Percentiles rank a stretch among this genome's conserved stretches.
Conservation (phyloP, 2,797 vertebrate genomes). For the Caiman crocodilus region DNA sequence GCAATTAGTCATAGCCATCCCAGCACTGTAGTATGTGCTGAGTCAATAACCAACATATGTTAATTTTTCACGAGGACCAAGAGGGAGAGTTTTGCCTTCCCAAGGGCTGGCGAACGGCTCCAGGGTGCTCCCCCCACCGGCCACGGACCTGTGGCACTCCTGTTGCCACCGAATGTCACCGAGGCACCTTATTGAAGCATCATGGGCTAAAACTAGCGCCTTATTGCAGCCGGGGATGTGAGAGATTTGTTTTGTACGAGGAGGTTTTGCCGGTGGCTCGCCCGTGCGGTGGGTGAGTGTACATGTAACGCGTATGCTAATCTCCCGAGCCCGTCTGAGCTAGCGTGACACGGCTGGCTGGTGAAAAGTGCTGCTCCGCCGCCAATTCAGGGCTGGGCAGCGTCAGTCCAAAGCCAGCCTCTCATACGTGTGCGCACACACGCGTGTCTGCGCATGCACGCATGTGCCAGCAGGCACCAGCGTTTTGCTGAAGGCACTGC, state of each 20-base stretch:
- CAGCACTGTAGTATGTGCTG: background rate
- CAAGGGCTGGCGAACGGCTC: background rate
- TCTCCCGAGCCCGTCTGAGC: background rate
- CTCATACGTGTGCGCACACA: background rate
- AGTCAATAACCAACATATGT: background rate
- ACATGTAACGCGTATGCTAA: accelerated
- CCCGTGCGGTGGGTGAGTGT: accelerated
- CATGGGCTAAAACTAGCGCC: background rate
- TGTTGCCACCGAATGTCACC: accelerated
- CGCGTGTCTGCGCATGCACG: background rate
- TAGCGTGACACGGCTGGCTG: background rate
- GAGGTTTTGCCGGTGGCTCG: background rate
- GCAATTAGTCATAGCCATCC: constrained; percentile 54
- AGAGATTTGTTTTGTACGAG: background rate
- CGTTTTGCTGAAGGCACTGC: background rate
- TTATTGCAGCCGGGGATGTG: accelerated
- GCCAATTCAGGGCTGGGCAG: background rate
- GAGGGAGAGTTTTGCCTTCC: background rate
- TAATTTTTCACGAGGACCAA: background rate
- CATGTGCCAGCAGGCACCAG: background rate
- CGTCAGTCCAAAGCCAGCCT: background rate
- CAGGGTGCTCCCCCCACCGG: background rate
- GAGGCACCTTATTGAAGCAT: background rate
- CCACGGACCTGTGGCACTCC: accelerated
- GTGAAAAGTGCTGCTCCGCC: background rate